Evolutionary conservation across 2,888 invertebrate genomes (phyloP).

Genomic region (Apodemia hepburni): DNA sequence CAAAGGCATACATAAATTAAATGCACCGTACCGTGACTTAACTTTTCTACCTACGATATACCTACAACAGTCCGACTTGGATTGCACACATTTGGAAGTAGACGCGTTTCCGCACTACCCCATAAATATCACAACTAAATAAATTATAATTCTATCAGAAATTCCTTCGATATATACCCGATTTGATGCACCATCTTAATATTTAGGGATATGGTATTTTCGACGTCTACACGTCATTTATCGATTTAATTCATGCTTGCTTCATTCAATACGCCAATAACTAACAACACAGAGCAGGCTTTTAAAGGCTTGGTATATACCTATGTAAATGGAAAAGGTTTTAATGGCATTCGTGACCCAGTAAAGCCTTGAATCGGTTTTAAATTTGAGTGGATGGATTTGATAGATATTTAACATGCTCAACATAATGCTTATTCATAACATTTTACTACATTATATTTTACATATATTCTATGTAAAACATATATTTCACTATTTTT

Average conservation of each 20-base stretch:
- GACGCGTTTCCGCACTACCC: slow-evolving; percentile 45
- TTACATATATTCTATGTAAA: not conserved
- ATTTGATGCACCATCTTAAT: slow-evolving; percentile 56
- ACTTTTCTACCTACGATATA: slow-evolving; percentile 73
- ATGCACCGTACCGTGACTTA: slow-evolving; percentile 69
- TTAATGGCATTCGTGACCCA: slow-evolving; percentile 1
- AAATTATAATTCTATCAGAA: slow-evolving; percentile 55
- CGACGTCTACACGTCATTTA: slow-evolving; percentile 46
- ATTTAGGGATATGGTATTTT: slow-evolving; percentile 65
- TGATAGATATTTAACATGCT: not conserved
- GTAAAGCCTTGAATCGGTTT: slow-evolving; percentile 6
- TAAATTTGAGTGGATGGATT: slow-evolving; percentile 2
- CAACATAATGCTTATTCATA: not conserved
- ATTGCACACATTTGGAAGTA: slow-evolving; percentile 65
- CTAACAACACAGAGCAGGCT: slow-evolving; percentile 12
- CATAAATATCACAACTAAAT: slow-evolving; percentile 72
- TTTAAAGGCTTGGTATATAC: slow-evolving; percentile 14
- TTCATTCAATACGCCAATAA: slow-evolving; percentile 13
- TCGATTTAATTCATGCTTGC: slow-evolving; percentile 15
- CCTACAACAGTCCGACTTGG: slow-evolving; percentile 63
- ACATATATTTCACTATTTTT: not conserved
- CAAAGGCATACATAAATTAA: slow-evolving; percentile 60
- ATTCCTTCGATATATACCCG: slow-evolving; percentile 47
- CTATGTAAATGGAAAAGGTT: slow-evolving; percentile 1
- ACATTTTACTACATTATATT: no score